Evolutionary conservation across 2,113 vertebrate genomes (phyloP), one percentile per base, ranked within the genome.

Genomic region (Tragelaphus scriptus): DNA sequence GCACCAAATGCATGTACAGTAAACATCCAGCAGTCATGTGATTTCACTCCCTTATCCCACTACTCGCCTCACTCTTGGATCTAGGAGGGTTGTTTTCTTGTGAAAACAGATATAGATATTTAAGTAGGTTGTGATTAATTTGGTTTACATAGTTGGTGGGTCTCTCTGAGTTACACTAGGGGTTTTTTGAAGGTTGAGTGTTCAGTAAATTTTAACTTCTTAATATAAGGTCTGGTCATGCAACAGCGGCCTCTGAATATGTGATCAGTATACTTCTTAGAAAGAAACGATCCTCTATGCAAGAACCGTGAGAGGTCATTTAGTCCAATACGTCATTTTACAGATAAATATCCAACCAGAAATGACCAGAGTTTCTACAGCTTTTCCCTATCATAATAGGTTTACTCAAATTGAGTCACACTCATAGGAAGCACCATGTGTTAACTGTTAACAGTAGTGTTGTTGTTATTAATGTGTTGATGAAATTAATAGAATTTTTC

Each of bases 61-160:
- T 53, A 63, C 44, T 88, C 10, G 32, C 68, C n/a, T 49, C 47
- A n/a, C 49, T 88, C 79, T 36, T 85, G 55, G 53, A 82, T 71
- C 17, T n/a, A 65, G 19, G 63, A 36, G 58, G 19, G 4, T 23
- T 8, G 82, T 88, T 94, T 85, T 92, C 88, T 55, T 79, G 25
- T 93, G 59, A 95, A 96, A 90, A 40, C 21, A 84, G 63, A 90
- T 25, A 91, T 1, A 93, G 87, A 89, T 71, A 85, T 89, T 61
- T 91, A 91, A 93, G 71, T 40, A 77, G 23, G 81, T 26, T 94
- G 63, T 85, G n/a, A 87, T 32, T 90, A 97, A 96, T 71, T 56
- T 85, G 51, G 75, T 84, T 86, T 77, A 86, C 7, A 53, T 51
- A 68, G 86, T 8, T 49, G 14, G 10, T 53, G 58, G 49, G 40